Evolutionary conservation across 2,888 invertebrate species (phyloP).

Genomic region (Rhorus exstirpatorius): DNA sequence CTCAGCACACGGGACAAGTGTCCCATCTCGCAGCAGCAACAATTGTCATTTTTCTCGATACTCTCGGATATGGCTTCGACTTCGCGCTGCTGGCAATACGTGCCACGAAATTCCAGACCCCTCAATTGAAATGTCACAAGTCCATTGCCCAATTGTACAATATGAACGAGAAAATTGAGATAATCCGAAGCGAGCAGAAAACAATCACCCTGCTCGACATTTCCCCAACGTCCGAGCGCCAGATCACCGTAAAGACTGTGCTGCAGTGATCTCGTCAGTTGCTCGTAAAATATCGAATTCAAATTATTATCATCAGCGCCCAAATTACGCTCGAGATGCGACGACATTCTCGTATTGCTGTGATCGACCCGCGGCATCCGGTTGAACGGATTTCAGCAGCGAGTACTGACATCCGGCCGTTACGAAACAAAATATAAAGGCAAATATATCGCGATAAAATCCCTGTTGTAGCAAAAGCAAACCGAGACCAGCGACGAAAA

Average conservation of each 20-base stretch:
- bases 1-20: conserved; percentile 95
- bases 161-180: conserved; percentile 98
- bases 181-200: conserved; percentile 99
- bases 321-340: conserved; percentile 97
- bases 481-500: conserved; percentile 94
- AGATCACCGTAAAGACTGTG: conserved; percentile 98
- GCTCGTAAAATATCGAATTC: conserved; percentile 99
- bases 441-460: conserved; percentile 96
- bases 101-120: conserved; percentile 98
- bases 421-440: conserved; percentile 99
- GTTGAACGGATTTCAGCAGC: conserved; percentile 98
- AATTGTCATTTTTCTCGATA: conserved; percentile 97
- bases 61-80: conserved; percentile 99
- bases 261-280: conserved; percentile 97
- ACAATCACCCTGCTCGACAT: conserved; percentile 98
- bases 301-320: conserved; percentile 98
- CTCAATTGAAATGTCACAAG: conserved; percentile 99
- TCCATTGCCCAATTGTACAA: conserved; percentile 99
- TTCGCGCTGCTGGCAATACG: conserved; percentile 99
- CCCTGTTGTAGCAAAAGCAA: conserved; percentile 93
- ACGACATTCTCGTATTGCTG: conserved; percentile 97
- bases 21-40: conserved; percentile 96
- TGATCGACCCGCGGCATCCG: conserved; percentile 99
- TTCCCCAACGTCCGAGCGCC: conserved; percentile 97
- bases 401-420: conserved; percentile 99